phyloP scores from a whole-genome alignment of 2,113 vertebrate species.

The Poeciliopsis occidentalis region DNA sequence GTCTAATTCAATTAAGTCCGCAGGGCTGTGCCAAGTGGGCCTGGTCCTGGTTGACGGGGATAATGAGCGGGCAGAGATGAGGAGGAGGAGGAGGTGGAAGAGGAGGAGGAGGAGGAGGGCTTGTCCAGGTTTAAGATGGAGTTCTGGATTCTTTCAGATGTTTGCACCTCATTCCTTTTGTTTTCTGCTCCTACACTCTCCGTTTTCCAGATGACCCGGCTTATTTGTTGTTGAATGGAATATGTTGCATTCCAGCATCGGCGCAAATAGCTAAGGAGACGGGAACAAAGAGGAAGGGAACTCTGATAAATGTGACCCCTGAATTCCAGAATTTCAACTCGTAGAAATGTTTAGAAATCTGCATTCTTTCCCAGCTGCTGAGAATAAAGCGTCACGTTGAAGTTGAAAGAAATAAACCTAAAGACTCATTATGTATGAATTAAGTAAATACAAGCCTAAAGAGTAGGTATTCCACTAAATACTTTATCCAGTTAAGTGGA shows the following conservation, averaged over 20 bases:
- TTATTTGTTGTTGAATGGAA: conserved; percentile 69
- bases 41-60: conserved; percentile 76
- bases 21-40: conserved; percentile 81
- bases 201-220: conserved; percentile 66
- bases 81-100: conserved; percentile 62
- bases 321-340: conserved; percentile 51
- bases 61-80: conserved; percentile 77
- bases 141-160: conserved; percentile 65
- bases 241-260: conserved; percentile 74
- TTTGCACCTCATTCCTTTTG: conserved; percentile 61
- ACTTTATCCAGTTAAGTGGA: no score
- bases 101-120: conserved; percentile 31
- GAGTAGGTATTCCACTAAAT: not conserved
- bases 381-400: conserved; percentile 40
- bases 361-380: conserved; percentile 49
- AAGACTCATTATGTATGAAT: not conserved
- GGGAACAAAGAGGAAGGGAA: conserved; percentile 51
- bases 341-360: conserved; percentile 47
- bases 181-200: conserved; percentile 61
- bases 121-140: conserved; percentile 24
- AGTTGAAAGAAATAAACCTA: conserved; percentile 39
- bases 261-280: conserved; percentile 59
- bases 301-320: conserved; percentile 53
- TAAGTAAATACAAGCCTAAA: not conserved
- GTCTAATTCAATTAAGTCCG: conserved; percentile 86